These are phyloP conservation scores for Drosophila kambysellisi DNA, from an alignment of 2,888 invertebrate genomes.

Conservation along the genomic window DNA sequence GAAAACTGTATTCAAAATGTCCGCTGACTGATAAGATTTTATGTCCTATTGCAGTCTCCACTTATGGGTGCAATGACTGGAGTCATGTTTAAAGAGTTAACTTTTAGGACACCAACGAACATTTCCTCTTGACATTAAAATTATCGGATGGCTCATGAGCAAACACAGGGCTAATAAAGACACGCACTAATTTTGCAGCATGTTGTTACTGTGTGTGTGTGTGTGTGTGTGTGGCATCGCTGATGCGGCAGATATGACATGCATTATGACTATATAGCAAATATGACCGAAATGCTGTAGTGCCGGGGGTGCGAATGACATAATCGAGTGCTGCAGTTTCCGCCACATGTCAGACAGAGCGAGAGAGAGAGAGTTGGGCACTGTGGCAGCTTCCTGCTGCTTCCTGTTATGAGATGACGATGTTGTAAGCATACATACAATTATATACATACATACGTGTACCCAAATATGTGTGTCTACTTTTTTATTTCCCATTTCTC, in stretches of 20 bases:
- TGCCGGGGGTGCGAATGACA: slow-evolving; percentile 65
- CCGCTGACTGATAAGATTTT: not conserved
- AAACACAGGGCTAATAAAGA: slow-evolving; percentile 21
- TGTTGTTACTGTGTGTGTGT: slow-evolving; percentile 16
- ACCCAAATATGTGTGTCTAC: slow-evolving; percentile 7
- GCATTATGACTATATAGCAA: slow-evolving; percentile 70
- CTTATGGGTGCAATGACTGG: not conserved
- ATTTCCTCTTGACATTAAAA: slow-evolving; percentile 20
- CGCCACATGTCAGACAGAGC: slow-evolving; percentile 37
- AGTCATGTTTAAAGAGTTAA: slow-evolving; percentile 1
- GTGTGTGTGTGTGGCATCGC: slow-evolving; percentile 16
- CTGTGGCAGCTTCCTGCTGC: slow-evolving; percentile 44
- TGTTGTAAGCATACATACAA: not conserved
- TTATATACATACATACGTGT: not conserved
- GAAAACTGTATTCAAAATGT: not conserved
- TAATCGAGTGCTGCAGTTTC: slow-evolving; percentile 76
- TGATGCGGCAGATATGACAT: slow-evolving; percentile 74
- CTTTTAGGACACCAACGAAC: slow-evolving; percentile 1
- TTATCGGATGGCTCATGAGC: slow-evolving; percentile 33
- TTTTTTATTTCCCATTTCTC: not conserved
- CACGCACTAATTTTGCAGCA: slow-evolving; percentile 26
- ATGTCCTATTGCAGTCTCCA: not conserved
- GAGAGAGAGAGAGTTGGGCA: slow-evolving; percentile 14
- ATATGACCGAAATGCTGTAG: slow-evolving; percentile 38
- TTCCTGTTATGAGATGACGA: slow-evolving; percentile 55